Evolutionary conservation across 2,797 vertebrate species (phyloP), one percentile per base, ranked within the genome.

Genomic region (Cuniculus paca): DNA sequence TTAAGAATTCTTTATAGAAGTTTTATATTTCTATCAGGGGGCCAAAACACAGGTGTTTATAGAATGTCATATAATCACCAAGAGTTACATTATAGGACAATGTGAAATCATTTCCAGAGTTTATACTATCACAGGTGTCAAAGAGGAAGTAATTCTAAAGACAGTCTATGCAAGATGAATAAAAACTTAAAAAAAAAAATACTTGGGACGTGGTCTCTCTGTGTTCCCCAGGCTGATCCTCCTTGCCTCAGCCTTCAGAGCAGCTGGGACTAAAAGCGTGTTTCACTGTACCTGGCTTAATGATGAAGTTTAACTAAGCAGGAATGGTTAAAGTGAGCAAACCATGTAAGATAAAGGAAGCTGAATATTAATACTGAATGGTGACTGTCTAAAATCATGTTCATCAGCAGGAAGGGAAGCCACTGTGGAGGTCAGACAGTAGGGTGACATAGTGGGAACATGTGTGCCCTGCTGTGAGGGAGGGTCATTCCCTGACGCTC

Each of bases 1-100:
- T 58, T 17, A 82, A 65, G n/a, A 96, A 94, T 85, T 80, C 39
- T 85, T 81, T 79, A 88, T 31, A 85, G 19, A 88, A 16, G 36
- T 54, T 81, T 48, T 63, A 48, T 58, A 92, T 42, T 91, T 82
- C 26, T 39, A 91, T 6, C 2, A 81, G 58, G 61, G 81, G 42
- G 13, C 42, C 36, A n/a, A 58, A 63, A 92, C 31, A 22, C 65
- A 94, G 72, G 52, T 80, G 20, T 81, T 79, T 94, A 95, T 6
- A 80, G 77, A 84, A 78, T 74, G 87, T 39, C 48, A 74, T 74
- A 91, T 6, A 16, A 6, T 39, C 52, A 90, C 36, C 36, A 79
- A 45, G 14, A 87, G 70, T 60, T 74, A 83, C 0, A 52, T 24
- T 52, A 65, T 13, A 83, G 42, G 48, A 96, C 87, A 93, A 58